Percentiles rank a stretch among this genome's conserved stretches.
Conservation (phyloP, 2,113 vertebrate species). For the Eulemur macaco region DNA sequence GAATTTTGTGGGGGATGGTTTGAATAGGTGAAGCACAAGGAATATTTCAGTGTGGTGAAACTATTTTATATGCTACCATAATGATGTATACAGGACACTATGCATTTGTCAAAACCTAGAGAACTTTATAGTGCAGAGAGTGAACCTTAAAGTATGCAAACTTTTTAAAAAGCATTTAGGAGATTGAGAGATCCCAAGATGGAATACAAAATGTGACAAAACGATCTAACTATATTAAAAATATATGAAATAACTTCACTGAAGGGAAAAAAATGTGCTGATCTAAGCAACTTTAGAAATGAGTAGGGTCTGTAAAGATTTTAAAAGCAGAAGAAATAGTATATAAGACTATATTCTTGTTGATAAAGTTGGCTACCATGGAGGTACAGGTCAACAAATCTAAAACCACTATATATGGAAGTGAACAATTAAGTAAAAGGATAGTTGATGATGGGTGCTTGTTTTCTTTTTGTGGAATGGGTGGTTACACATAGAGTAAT, state of each 20-base stretch:
- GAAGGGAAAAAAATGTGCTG: neutral
- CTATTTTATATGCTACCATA: neutral
- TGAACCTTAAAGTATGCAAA: neutral
- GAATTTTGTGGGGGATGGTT: neutral
- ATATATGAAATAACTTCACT: neutral
- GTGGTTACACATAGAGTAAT: neutral
- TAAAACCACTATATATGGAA: neutral
- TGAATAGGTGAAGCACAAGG: neutral
- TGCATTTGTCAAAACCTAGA: neutral
- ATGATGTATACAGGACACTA: neutral
- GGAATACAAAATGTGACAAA: neutral
- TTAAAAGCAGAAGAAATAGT: neutral
- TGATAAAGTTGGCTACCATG: neutral
- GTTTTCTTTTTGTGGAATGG: neutral
- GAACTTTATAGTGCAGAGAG: neutral
- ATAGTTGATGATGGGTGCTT: neutral
- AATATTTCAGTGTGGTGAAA: neutral
- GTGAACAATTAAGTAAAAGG: neutral
- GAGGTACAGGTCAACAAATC: neutral
- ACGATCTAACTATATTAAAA: neutral
- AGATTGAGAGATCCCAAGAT: neutral
- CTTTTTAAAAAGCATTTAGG: neutral
- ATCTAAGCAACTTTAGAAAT: neutral
- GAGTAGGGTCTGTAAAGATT: neutral
- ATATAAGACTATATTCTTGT: neutral